Conservation (phyloP, 2,888 invertebrate genomes). For the Epirrita christyi region DNA sequence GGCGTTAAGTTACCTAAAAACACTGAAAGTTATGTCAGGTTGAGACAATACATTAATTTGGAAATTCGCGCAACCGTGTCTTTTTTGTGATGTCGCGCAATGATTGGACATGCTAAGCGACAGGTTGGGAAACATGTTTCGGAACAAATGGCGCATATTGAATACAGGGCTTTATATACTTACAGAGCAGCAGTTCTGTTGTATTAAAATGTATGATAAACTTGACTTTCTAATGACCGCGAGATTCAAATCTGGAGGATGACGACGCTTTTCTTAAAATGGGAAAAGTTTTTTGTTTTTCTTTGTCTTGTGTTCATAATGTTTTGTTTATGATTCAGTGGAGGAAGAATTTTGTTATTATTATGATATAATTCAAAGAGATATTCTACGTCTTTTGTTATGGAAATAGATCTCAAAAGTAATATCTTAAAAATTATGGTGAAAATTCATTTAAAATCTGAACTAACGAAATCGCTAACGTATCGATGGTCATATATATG, state of each 20-base stretch:
- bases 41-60: too few relatives aligned
- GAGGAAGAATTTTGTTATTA: slow-evolving; percentile 28
- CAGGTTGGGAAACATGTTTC: not conserved
- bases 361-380: slow-evolving; percentile 11
- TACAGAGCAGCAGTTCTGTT: slow-evolving; percentile 59
- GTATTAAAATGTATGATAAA: slow-evolving; percentile 77
- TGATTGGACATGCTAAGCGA: not conserved
- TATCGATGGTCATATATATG: too few relatives aligned
- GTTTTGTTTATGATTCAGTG: slow-evolving; percentile 38
- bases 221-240: slow-evolving; percentile 61
- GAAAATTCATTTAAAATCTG: too few relatives aligned
- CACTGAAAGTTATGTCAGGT: too few relatives aligned
- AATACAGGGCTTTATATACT: slow-evolving; percentile 37
- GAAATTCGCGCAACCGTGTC: too few relatives aligned
- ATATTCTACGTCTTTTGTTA: slow-evolving; percentile 8
- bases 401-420: not conserved
- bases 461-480: too few relatives aligned
- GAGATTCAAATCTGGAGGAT: slow-evolving; percentile 66
- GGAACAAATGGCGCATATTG: not conserved
- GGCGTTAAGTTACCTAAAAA: too few relatives aligned
- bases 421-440: not conserved
- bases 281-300: slow-evolving; percentile 65
- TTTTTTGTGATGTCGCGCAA: not conserved
- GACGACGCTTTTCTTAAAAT: slow-evolving; percentile 59
- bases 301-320: slow-evolving; percentile 45